These are phyloP conservation scores for Ceratina japonica DNA, from an alignment of 1,140 invertebrate genomes.

Conservation along the genomic window DNA sequence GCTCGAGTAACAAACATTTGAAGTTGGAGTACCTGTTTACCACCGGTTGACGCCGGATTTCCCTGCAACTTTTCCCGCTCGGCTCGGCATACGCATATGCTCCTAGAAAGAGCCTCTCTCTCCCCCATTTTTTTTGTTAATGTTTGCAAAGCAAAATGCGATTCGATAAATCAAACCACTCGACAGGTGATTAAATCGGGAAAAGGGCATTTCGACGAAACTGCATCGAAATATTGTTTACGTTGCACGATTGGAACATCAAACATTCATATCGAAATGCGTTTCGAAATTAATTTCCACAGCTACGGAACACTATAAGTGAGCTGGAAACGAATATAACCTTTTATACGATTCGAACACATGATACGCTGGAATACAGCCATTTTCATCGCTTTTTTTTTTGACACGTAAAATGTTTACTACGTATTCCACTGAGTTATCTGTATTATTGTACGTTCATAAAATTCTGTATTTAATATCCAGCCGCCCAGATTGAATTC, in stretches of 20 bases:
- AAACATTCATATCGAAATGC: not conserved
- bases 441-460: no score
- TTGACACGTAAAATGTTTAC: no score
- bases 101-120: no score
- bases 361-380: no score
- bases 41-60: conserved; percentile 10
- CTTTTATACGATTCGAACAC: no score
- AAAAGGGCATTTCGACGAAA: not conserved
- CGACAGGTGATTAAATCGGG: conserved; percentile 8
- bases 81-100: not conserved
- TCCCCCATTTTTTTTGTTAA: not conserved
- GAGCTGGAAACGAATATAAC: no score
- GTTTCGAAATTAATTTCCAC: not conserved
- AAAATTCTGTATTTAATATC: no score
- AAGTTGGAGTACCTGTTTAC: conserved; percentile 25
- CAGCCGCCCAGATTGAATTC: no score
- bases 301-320: no score
- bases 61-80: conserved; percentile 5
- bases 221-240: not conserved
- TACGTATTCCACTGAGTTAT: no score
- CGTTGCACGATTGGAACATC: not conserved
- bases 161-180: conserved; percentile 8
- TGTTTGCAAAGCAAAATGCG: not conserved
- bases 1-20: conserved; percentile 28
- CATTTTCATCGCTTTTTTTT: no score